A percentile compares a stretch with the other conserved stretches of the same genome.
These are phyloP conservation scores for Argyrosomus regius DNA, from an alignment of 2,797 vertebrate genomes.

Conservation along the genomic window DNA sequence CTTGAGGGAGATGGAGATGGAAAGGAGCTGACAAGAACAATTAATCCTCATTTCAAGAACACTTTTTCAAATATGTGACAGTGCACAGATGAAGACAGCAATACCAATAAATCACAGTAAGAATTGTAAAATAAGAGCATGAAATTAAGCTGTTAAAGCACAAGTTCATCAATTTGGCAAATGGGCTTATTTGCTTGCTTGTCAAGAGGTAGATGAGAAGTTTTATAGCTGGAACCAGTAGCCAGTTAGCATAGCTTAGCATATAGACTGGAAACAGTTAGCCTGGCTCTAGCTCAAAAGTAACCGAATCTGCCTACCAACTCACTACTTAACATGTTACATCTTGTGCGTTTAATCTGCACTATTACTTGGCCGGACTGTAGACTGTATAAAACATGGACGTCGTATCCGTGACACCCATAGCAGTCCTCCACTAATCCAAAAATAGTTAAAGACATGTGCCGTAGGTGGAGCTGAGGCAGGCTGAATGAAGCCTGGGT, in stretches of 20 bases:
- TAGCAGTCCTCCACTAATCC: too few relatives aligned
- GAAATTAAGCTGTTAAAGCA: not conserved
- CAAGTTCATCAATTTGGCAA: not conserved
- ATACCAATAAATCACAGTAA: not conserved
- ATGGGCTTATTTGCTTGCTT: not conserved
- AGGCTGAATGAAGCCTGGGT: too few relatives aligned
- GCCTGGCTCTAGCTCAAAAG: not conserved
- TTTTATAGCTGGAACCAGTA: not conserved
- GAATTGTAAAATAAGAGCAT: not conserved
- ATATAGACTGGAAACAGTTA: not conserved
- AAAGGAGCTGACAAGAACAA: slow-evolving; percentile 33
- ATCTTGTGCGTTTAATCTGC: not conserved
- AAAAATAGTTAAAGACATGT: too few relatives aligned
- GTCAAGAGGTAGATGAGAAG: not conserved
- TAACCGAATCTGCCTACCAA: not conserved
- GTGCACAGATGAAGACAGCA: slow-evolving; percentile 43
- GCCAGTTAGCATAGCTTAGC: not conserved
- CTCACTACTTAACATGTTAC: not conserved
- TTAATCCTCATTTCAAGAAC: slow-evolving; percentile 26
- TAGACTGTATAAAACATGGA: too few relatives aligned
- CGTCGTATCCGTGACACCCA: too few relatives aligned
- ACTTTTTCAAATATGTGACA: slow-evolving; percentile 2
- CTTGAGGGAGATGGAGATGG: slow-evolving; percentile 28
- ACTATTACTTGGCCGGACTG: not conserved
- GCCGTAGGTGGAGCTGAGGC: too few relatives aligned